Percentiles rank a stretch among this genome's conserved stretches.
phyloP scores from a whole-genome alignment of 1,140 invertebrate genomes.

The Helicorthomorpha holstii region DNA sequence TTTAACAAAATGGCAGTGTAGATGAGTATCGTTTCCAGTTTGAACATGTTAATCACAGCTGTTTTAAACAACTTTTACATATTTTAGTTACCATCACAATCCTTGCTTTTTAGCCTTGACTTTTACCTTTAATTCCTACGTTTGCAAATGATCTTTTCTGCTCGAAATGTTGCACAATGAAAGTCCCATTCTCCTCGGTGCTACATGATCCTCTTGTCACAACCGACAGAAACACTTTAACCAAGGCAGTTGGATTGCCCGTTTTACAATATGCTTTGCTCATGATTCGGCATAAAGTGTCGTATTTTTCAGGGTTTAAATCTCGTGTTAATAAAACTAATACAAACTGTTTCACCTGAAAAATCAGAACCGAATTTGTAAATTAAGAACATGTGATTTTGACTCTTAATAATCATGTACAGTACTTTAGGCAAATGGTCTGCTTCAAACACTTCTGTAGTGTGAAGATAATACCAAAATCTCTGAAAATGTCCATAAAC shows the following conservation, averaged over 20 bases:
- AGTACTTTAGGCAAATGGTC: constrained; percentile 33
- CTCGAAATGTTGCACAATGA: constrained; percentile 34
- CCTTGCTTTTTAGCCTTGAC: not conserved
- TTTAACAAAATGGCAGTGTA: constrained; percentile 47
- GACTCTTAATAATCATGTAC: too few relatives aligned
- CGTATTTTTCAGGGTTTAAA: constrained; percentile 44
- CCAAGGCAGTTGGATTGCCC: constrained; percentile 32
- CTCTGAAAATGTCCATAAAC: constrained; percentile 31
- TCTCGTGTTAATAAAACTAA: constrained; percentile 37
- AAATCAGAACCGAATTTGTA: constrained; percentile 6
- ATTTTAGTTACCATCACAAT: not conserved
- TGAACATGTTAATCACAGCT: constrained; percentile 41
- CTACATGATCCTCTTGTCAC: constrained; percentile 34
- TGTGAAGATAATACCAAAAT: constrained; percentile 38
- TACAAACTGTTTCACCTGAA: constrained; percentile 37
- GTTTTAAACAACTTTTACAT: constrained; percentile 12
- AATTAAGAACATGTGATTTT: too few relatives aligned
- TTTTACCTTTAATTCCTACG: constrained; percentile 24
- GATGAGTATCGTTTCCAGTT: constrained; percentile 43
- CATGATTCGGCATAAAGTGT: constrained; percentile 33
- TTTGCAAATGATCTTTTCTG: constrained; percentile 21
- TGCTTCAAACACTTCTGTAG: constrained; percentile 30
- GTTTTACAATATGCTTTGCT: constrained; percentile 35
- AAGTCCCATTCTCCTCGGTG: constrained; percentile 36
- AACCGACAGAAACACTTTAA: constrained; percentile 36